Evolutionary conservation across 1,140 invertebrate genomes (phyloP).

Genomic region (Hydropsyche tenuis): DNA sequence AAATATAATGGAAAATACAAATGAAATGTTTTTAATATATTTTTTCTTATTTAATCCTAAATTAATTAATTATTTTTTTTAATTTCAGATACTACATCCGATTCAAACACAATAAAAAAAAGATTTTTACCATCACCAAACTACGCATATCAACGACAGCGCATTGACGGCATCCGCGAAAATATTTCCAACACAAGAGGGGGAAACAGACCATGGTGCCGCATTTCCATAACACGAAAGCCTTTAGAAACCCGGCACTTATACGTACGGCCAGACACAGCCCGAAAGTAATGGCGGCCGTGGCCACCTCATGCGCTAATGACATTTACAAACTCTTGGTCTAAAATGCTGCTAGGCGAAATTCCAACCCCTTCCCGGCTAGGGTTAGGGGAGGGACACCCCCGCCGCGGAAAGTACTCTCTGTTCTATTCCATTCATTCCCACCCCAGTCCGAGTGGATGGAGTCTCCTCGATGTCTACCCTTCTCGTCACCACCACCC

Average conservation of each 20-base stretch:
- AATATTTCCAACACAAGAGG: slow-evolving; percentile 31
- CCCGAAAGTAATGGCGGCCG: slow-evolving; percentile 47
- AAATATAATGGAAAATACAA: too few species aligned
- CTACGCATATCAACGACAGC: too few species aligned
- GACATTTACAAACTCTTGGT: slow-evolving; percentile 50
- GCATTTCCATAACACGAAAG: slow-evolving; percentile 30
- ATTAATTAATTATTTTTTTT: too few species aligned
- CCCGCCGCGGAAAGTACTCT: not conserved
- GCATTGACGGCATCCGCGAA: not conserved
- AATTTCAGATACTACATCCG: too few species aligned
- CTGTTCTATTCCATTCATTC: not conserved
- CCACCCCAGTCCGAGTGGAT: not conserved
- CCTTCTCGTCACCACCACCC: slow-evolving; percentile 6
- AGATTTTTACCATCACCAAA: too few species aligned
- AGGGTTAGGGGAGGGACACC: slow-evolving; percentile 24
- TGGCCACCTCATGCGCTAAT: slow-evolving; percentile 49
- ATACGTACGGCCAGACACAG: slow-evolving; percentile 38
- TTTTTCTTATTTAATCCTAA: too few species aligned
- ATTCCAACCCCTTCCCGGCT: slow-evolving; percentile 36
- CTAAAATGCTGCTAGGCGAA: slow-evolving; percentile 45
- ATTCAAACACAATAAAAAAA: too few species aligned
- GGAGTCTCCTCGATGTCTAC: not conserved
- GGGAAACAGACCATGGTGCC: slow-evolving; percentile 34
- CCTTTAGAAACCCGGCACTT: slow-evolving; percentile 36
- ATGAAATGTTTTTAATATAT: too few species aligned